Conservation (phyloP, 2,113 vertebrate species). For the Megaceryle torquata region DNA sequence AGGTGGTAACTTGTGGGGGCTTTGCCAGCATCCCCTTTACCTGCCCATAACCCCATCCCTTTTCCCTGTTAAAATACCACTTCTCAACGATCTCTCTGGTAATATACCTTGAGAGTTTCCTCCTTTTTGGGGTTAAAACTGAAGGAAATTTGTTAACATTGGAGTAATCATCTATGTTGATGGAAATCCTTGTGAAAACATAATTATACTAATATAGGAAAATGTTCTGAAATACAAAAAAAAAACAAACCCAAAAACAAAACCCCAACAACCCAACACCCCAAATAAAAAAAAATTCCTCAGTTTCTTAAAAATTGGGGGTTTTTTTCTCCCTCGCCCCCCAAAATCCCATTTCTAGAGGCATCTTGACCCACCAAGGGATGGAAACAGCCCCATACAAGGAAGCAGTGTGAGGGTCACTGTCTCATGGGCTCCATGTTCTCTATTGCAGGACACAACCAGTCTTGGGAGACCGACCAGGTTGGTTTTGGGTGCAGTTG, state of each 20-base stretch:
- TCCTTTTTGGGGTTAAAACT: not conserved
- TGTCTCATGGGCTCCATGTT: fast-evolving
- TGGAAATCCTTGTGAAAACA: not conserved
- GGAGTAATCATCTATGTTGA: not conserved
- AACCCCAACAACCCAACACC: no score
- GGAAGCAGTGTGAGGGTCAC: fast-evolving
- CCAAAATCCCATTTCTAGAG: not conserved
- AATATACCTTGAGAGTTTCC: not conserved
- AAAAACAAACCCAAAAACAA: no score
- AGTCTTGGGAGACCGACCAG: fast-evolving
- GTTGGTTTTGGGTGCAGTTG: fast-evolving
- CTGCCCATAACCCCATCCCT: no score
- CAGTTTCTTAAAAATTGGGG: not conserved
- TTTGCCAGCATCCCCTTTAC: not conserved
- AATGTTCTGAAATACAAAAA: not conserved
- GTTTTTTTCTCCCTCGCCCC: not conserved
- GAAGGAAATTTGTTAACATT: not conserved
- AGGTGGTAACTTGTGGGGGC: not conserved
- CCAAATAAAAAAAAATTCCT: not conserved
- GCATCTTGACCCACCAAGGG: not conserved
- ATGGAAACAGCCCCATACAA: fast-evolving
- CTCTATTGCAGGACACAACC: not conserved
- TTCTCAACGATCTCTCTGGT: not conserved
- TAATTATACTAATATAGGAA: not conserved
- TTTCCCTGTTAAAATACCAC: not conserved